phyloP scores from a whole-genome alignment of 2,888 invertebrate genomes.

The Alentia gelatinosa region DNA sequence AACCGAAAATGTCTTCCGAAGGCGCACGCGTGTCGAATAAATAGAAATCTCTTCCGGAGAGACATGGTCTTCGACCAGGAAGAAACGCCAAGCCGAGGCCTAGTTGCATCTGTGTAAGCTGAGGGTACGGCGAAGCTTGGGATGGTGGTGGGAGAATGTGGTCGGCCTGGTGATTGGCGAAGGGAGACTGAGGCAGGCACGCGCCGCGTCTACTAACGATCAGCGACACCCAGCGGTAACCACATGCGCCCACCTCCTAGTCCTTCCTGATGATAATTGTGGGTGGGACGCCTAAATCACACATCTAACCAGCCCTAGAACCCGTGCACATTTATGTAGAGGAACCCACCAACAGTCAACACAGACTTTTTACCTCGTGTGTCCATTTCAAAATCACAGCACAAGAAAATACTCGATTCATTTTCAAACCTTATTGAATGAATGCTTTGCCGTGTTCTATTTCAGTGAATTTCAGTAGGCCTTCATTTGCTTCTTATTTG shows the following conservation, averaged over 20 bases:
- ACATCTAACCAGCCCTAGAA: not conserved
- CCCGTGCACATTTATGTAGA: too few relatives aligned
- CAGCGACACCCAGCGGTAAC: not conserved
- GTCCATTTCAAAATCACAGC: too few relatives aligned
- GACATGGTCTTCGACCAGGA: too few relatives aligned
- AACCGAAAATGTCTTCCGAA: not conserved
- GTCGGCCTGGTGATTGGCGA: not conserved
- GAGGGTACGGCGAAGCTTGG: not conserved
- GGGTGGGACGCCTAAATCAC: not conserved
- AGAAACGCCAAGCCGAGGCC: too few relatives aligned
- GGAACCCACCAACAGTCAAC: too few relatives aligned
- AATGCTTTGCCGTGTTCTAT: too few relatives aligned
- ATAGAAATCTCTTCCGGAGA: not conserved
- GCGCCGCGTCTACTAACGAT: not conserved
- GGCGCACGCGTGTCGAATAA: not conserved
- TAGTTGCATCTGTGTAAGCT: too few relatives aligned
- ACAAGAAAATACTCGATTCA: too few relatives aligned
- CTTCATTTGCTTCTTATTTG: too few relatives aligned
- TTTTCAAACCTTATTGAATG: too few relatives aligned
- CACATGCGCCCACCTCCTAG: not conserved
- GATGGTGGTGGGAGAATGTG: not conserved
- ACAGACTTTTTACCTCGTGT: too few relatives aligned
- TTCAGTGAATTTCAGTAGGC: too few relatives aligned
- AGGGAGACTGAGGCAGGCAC: not conserved
- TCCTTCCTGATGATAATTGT: not conserved